Conservation (phyloP, 2,888 invertebrate species). For the Sinhomidia bicolor region DNA sequence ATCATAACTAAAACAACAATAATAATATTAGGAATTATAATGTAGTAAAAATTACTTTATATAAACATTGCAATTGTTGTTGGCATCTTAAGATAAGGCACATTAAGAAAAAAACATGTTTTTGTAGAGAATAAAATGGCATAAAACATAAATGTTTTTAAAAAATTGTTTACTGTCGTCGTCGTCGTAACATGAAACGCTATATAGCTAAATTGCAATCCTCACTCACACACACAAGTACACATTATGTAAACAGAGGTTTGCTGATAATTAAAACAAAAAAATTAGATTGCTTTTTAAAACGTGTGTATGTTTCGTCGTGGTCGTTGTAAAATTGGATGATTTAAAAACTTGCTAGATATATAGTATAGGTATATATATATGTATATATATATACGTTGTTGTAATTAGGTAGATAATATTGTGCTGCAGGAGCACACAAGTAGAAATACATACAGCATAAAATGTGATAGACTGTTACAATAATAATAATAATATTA, state of each 20-base stretch:
- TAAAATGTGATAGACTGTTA: background rate
- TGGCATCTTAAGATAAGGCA: conserved; percentile 71
- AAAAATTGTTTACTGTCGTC: too few relatives aligned
- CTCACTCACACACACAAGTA: background rate
- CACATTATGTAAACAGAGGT: background rate
- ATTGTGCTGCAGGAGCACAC: too few relatives aligned
- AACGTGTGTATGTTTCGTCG: background rate
- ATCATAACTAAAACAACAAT: conserved; percentile 51
- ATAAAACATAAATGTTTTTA: conserved; percentile 8
- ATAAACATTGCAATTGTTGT: conserved; percentile 72
- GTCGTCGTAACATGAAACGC: background rate
- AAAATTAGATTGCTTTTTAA: background rate
- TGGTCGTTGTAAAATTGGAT: background rate
- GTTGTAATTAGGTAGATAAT: too few relatives aligned
- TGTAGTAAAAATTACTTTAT: conserved; percentile 71
- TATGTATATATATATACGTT: too few relatives aligned
- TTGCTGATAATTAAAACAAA: background rate
- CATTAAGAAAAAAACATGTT: conserved; percentile 58
- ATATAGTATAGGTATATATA: too few relatives aligned
- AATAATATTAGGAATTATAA: conserved; percentile 13
- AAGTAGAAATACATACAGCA: too few relatives aligned
- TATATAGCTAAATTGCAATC: background rate
- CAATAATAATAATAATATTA: background rate
- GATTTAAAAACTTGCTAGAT: too few relatives aligned
- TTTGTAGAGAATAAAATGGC: conserved; percentile 41